Percentiles rank a stretch among this genome's conserved stretches.
These are phyloP conservation scores for Taenioides sp. DNA, from an alignment of 2,797 vertebrate species.

Conservation along the genomic window DNA sequence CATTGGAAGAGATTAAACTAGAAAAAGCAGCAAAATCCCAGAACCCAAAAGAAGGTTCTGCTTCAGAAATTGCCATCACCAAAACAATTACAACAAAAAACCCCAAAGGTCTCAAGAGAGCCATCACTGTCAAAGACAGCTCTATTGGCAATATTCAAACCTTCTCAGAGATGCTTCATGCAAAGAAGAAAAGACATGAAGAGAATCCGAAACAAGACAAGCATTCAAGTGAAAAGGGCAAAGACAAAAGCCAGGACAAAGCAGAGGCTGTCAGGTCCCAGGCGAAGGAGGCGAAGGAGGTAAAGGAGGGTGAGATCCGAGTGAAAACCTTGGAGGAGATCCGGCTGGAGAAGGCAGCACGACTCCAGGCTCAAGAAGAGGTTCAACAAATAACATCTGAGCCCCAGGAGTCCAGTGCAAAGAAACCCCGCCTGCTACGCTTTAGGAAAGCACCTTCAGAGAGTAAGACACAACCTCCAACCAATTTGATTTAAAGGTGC, in stretches of 20 bases:
- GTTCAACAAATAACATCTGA: constrained; percentile 20
- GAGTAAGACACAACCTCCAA: constrained; percentile 49
- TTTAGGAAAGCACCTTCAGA: constrained; percentile 67
- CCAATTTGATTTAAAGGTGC: background rate
- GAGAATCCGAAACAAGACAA: constrained; percentile 40
- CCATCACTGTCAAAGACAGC: constrained; percentile 39
- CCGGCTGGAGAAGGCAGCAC: constrained; percentile 86
- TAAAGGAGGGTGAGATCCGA: constrained; percentile 56
- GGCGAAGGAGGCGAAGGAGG: background rate
- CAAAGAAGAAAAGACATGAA: constrained; percentile 79
- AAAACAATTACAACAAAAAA: constrained; percentile 14
- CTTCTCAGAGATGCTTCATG: constrained; percentile 78
- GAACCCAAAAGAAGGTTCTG: constrained; percentile 40
- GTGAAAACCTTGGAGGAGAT: constrained; percentile 95
- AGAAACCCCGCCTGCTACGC: constrained; percentile 62
- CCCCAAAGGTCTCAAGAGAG: constrained; percentile 48
- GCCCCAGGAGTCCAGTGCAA: constrained; percentile 31
- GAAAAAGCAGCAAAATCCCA: constrained; percentile 81
- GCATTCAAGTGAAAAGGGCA: constrained; percentile 10
- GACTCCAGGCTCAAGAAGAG: constrained; percentile 66
- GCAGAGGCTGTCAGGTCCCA: background rate
- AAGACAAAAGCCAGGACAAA: constrained; percentile 18
- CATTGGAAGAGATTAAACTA: constrained; percentile 88
- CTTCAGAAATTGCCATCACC: constrained; percentile 27
- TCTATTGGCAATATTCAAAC: constrained; percentile 65